These are phyloP conservation scores for Nothobranchius kuhntae DNA, from an alignment of 2,113 vertebrate genomes.

Conservation along the genomic window DNA sequence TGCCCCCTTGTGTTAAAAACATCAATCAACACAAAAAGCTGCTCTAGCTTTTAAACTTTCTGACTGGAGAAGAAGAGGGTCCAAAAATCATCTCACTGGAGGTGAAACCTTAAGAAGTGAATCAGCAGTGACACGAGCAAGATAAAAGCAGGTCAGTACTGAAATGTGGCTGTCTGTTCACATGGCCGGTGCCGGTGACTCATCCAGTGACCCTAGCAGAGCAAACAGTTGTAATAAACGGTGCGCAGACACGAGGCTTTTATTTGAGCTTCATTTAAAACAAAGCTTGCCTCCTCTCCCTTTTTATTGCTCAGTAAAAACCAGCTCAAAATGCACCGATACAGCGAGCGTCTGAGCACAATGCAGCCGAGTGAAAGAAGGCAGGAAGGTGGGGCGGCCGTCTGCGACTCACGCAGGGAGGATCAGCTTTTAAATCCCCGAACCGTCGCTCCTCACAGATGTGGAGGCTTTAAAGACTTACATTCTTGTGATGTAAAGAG, in stretches of 20 bases:
- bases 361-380: conserved; percentile 13
- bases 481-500: conserved; percentile 71
- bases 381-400: conserved; percentile 46
- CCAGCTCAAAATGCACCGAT: conserved; percentile 30
- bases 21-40: neutral
- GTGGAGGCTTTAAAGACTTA: conserved; percentile 69
- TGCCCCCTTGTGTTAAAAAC: too few species aligned
- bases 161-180: conserved; percentile 73
- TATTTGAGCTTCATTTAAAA: conserved; percentile 52
- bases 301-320: conserved; percentile 39
- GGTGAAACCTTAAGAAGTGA: conserved; percentile 28
- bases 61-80: neutral
- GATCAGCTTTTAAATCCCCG: conserved; percentile 73
- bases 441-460: conserved; percentile 65
- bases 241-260: conserved; percentile 45
- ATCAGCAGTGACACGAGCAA: conserved; percentile 6
- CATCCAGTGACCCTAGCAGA: conserved; percentile 77
- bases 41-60: neutral
- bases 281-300: conserved; percentile 39
- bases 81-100: conserved; percentile 3
- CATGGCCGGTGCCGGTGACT: conserved; percentile 65
- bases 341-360: conserved; percentile 28
- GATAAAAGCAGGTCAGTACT: conserved; percentile 87
- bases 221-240: conserved; percentile 90
- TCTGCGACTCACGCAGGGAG: conserved; percentile 62